phyloP scores from a whole-genome alignment of 2,113 vertebrate species.

The Sinocyclocheilus grahami region DNA sequence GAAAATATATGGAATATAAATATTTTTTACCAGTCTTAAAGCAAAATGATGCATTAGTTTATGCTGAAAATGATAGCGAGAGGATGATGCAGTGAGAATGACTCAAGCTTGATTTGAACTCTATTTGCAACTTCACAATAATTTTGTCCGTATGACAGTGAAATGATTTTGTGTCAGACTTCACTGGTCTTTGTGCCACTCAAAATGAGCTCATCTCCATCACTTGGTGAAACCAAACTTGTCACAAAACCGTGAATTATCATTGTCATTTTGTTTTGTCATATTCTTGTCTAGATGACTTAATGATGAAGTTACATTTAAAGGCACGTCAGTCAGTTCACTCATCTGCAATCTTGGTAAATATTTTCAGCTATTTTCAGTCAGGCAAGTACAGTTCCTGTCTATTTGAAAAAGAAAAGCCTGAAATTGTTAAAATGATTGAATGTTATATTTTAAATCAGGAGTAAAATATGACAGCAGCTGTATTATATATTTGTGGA shows the following conservation, averaged over 20 bases:
- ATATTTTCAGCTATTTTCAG: neutral
- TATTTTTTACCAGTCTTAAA: too few species aligned
- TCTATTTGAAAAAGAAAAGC: neutral
- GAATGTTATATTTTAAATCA: too few species aligned
- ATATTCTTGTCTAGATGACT: neutral
- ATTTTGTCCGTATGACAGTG: neutral
- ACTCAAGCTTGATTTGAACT: too few species aligned
- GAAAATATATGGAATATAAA: too few species aligned
- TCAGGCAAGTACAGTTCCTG: neutral
- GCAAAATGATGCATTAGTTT: too few species aligned
- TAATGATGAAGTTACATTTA: neutral
- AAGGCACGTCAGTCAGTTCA: neutral
- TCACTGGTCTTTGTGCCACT: neutral
- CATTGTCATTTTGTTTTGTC: neutral
- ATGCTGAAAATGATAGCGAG: neutral
- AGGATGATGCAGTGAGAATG: neutral
- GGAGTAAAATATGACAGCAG: too few species aligned
- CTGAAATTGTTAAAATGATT: too few species aligned
- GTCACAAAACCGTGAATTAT: too few species aligned
- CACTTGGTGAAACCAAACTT: neutral
- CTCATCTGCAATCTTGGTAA: neutral
- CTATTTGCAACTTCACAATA: too few species aligned
- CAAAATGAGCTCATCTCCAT: neutral
- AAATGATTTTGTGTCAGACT: neutral
- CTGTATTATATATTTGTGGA: too few species aligned